Evolutionary conservation across 1,140 invertebrate genomes (phyloP).

Genomic region (Lasaia peninsularis): DNA sequence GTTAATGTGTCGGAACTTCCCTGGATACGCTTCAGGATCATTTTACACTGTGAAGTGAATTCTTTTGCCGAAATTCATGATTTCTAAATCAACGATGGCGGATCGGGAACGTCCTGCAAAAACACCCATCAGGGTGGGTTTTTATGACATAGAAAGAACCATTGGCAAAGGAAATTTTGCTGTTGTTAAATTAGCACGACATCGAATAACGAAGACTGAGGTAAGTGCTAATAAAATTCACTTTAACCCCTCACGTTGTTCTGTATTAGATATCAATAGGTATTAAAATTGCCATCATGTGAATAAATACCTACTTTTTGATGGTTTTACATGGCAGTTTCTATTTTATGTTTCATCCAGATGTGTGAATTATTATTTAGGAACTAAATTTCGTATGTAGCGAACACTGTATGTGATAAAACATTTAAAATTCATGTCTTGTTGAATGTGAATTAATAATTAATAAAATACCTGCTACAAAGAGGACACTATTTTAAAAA

Average conservation of each 20-base stretch:
- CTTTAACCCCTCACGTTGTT: neutral
- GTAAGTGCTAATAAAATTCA: slow-evolving; percentile 73
- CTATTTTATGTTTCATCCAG: too few relatives aligned
- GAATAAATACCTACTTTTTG: too few relatives aligned
- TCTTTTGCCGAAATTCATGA: slow-evolving; percentile 45
- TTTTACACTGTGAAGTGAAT: slow-evolving; percentile 39
- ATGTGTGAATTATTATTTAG: too few relatives aligned
- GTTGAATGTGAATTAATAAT: too few relatives aligned
- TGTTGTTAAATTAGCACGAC: slow-evolving; percentile 97
- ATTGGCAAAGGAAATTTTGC: slow-evolving; percentile 99
- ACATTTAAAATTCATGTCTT: too few relatives aligned
- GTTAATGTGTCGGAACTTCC: slow-evolving; percentile 1
- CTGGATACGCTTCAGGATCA: neutral
- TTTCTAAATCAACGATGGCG: slow-evolving; percentile 73
- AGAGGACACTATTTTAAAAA: too few relatives aligned
- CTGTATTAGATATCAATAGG: too few relatives aligned
- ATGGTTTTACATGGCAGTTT: too few relatives aligned
- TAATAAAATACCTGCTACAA: too few relatives aligned
- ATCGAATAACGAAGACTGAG: slow-evolving; percentile 98
- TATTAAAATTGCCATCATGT: too few relatives aligned
- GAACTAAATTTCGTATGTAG: too few relatives aligned
- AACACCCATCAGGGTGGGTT: slow-evolving; percentile 93
- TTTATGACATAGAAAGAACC: slow-evolving; percentile 97
- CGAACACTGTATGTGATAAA: too few relatives aligned
- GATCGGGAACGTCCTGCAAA: slow-evolving; percentile 80